Conservation (phyloP, 2,888 invertebrate species). For the Cyaniris semiargus region DNA sequence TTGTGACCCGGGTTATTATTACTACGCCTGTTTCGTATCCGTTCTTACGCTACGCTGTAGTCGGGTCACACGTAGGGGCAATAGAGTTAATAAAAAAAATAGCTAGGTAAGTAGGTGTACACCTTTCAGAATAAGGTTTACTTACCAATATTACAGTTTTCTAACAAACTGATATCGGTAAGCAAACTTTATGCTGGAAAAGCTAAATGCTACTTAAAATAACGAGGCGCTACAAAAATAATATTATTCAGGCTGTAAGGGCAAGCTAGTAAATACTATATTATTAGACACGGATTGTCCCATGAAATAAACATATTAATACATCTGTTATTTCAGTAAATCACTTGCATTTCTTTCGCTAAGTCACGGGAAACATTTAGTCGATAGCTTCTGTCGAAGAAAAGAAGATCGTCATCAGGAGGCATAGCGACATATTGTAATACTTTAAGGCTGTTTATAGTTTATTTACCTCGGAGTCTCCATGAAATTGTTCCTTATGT, state of each 20-base stretch:
- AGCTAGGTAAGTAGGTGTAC: too few relatives aligned
- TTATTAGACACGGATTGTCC: too few relatives aligned
- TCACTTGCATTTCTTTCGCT: background rate
- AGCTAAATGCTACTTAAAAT: background rate
- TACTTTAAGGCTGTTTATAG: background rate
- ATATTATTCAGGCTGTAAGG: background rate
- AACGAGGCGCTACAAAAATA: background rate
- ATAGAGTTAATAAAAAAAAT: too few relatives aligned
- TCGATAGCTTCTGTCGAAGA: background rate
- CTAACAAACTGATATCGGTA: too few relatives aligned
- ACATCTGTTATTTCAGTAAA: background rate
- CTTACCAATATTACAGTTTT: too few relatives aligned
- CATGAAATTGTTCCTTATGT: background rate
- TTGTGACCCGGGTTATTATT: background rate
- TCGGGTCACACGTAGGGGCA: too few relatives aligned
- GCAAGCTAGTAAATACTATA: background rate
- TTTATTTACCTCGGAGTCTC: background rate
- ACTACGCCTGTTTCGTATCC: background rate
- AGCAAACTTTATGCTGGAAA: too few relatives aligned
- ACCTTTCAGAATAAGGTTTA: too few relatives aligned
- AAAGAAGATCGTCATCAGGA: slow-evolving; percentile 11
- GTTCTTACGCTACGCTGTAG: too few relatives aligned
- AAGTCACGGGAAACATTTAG: background rate
- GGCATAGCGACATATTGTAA: slow-evolving; percentile 14
- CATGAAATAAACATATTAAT: too few relatives aligned